These are phyloP conservation scores for Pollenia angustigena DNA, from an alignment of 2,888 invertebrate genomes.

Conservation along the genomic window DNA sequence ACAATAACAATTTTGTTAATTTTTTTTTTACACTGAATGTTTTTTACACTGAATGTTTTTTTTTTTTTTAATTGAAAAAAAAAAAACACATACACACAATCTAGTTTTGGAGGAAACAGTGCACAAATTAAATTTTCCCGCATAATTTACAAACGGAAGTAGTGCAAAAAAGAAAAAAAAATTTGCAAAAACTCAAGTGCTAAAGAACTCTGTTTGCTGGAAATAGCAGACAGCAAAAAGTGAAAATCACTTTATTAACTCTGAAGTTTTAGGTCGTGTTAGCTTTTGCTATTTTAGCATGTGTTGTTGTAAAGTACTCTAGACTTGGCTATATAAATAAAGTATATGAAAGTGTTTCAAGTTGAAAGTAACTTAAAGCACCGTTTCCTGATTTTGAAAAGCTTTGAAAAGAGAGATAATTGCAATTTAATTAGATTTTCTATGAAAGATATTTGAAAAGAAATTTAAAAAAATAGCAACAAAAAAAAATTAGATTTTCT, in stretches of 20 bases:
- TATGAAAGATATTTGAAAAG: too few relatives aligned
- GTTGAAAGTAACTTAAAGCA: neutral
- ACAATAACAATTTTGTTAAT: neutral
- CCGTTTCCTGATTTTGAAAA: neutral
- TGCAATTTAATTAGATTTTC: neutral
- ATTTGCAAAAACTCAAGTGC: constrained; percentile 25
- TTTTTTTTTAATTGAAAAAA: neutral
- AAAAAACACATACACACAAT: constrained; percentile 44
- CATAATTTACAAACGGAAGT: constrained; percentile 63
- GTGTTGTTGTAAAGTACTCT: neutral
- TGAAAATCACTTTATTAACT: constrained; percentile 65
- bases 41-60: constrained; percentile 18
- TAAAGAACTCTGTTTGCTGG: constrained; percentile 27
- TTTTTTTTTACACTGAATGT: constrained; percentile 18
- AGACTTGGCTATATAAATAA: neutral
- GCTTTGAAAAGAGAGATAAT: neutral
- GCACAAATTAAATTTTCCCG: constrained; percentile 70
- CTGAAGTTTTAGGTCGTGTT: constrained; percentile 15
- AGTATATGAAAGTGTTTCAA: neutral
- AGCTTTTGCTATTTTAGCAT: neutral
- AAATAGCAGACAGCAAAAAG: constrained; percentile 31
- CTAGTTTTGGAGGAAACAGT: constrained; percentile 63
- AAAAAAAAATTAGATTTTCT: too few relatives aligned
- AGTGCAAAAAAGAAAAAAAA: constrained; percentile 28
- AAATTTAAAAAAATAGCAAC: too few relatives aligned